Base-by-base conservation (phyloP, 2,113 vertebrate genomes). In the Sardina pilchardus region DNA sequence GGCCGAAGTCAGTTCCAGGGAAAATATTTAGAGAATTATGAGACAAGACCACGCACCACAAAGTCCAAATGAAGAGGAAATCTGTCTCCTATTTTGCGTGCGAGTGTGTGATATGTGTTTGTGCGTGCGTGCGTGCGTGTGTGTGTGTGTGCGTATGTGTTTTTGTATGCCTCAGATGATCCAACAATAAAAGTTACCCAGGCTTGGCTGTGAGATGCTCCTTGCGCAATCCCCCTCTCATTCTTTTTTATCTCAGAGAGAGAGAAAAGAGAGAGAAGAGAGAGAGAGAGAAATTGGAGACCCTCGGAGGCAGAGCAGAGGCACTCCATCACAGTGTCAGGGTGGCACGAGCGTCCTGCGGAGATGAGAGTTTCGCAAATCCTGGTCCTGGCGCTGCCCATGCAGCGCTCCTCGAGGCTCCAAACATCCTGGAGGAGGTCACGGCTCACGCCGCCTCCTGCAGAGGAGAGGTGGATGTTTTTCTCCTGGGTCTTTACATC, bases 391-490 rank as follows among this genome's bases (percentile, higher is more conserved):
- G 75, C 8, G 44, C 43, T 84, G 82, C 63, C 26, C 26, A n/a
- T n/a, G n/a, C n/a, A 71, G 34, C 9, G 4, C 14, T 30, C 53
- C 63, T 67, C 26, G 1, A 36, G 53, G 47, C 81, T 59, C 80
- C 44, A 81, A 85, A 82, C 30, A 43, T 56, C 56, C 44, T 4
- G 39, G 24, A 39, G 71, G 53, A 47, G 82, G 75, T 85, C 47
- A 80, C 6, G 21, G 24, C 83, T 75, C 48, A 83, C 16, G 39
- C 30, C 26, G 26, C 5, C 81, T 19, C 71, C 43, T 50, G 14
- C 83, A 56, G 87, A 90, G 30, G 83, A 42, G 71, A 67, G 56
- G 63, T 80, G 53, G 82, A 87, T 83, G 83, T 78, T 48, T 84
- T 75, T 75, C 67, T 75, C 67, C 67, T 78, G 71, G 71, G 56